Base-by-base conservation (phyloP, 2,113 vertebrate genomes). In the Microcebus murinus region DNA sequence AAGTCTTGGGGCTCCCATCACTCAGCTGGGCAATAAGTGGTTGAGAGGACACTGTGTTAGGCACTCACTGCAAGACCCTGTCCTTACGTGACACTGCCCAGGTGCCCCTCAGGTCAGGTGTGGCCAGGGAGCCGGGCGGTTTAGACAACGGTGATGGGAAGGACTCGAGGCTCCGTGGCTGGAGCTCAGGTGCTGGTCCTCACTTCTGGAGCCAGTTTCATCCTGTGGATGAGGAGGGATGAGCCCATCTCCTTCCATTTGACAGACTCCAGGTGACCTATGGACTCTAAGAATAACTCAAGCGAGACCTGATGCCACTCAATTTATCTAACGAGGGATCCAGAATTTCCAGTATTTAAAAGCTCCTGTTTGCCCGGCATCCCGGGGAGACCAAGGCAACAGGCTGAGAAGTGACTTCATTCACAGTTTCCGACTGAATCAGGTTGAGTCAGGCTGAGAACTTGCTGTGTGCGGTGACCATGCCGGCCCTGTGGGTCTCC, bases 371-470 rank as follows among this genome's bases (percentile, higher is more conserved):
- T 94, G 42, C 10, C 42, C 1, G 3, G 93, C 27, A 59, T 67
- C 88, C 63, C 57, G 21, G 61, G 91, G 90, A 95, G 48, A 92
- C 89, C 76, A 77, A 63, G 73, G 55, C 82, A 89, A 73, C 27
- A 57, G 42, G 55, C 71, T 27, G 10, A 89, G 52, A 59, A 91
- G 21, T 91, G 91, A 80, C 82, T 70, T 77, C 86, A 77, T 71
- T 79, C 79, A 88, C 65, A 79, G 67, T 91, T 96, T 96, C 73
- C 70, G 68, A 5, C 7, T 87, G 88, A 94, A 67, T 96, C 94
- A 97, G 89, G 42, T 73, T 96, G 96, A 95, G 94, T 96, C 95
- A 96, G 90, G 36, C 68, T 87, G 93, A 91, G 90, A 93, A 55
- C 61, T 8, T 79, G 82, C 71, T 15, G 31, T 71, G 7, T 10